Percentiles rank a stretch among this genome's conserved stretches.
phyloP scores from a whole-genome alignment of 2,888 invertebrate species.

The Drosophila emarginata region DNA sequence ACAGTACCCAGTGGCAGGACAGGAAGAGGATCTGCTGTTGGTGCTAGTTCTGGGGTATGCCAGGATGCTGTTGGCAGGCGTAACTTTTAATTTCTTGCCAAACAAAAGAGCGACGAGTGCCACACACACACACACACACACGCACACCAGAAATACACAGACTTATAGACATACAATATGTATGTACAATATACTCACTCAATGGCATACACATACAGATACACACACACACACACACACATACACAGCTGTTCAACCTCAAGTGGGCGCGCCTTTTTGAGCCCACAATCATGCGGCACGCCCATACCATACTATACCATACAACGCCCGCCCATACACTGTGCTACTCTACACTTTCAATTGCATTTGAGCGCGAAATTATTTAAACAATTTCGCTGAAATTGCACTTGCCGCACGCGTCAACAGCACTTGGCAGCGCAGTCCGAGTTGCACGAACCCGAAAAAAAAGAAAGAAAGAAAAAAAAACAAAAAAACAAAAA shows the following conservation, averaged over 20 bases:
- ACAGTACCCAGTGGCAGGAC: slow-evolving; percentile 25
- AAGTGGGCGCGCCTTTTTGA: slow-evolving; percentile 51
- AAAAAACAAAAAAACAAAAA: too few relatives aligned
- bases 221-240: slow-evolving; percentile 26
- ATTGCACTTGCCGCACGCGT: slow-evolving; percentile 77
- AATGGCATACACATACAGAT: slow-evolving; percentile 16
- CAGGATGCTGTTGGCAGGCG: slow-evolving; percentile 50
- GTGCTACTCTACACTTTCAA: slow-evolving; percentile 53
- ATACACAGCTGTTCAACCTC: slow-evolving; percentile 49
- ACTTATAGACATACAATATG: too few relatives aligned
- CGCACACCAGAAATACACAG: neutral
- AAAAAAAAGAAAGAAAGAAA: slow-evolving; percentile 13
- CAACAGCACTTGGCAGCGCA: slow-evolving; percentile 69
- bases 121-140: slow-evolving; percentile 31
- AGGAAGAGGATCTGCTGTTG: slow-evolving; percentile 36
- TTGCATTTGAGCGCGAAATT: slow-evolving; percentile 75
- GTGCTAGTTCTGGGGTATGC: slow-evolving; percentile 29
- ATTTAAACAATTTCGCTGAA: slow-evolving; percentile 76
- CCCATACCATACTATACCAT: neutral
- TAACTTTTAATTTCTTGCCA: slow-evolving; percentile 76
- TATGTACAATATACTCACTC: neutral
- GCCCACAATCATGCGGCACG: slow-evolving; percentile 8
- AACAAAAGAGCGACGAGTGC: slow-evolving; percentile 64
- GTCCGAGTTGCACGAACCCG: slow-evolving; percentile 56
- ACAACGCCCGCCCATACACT: neutral